These are phyloP conservation scores for Mungos mungo DNA, from an alignment of 2,113 vertebrate genomes.

Conservation along the genomic window DNA sequence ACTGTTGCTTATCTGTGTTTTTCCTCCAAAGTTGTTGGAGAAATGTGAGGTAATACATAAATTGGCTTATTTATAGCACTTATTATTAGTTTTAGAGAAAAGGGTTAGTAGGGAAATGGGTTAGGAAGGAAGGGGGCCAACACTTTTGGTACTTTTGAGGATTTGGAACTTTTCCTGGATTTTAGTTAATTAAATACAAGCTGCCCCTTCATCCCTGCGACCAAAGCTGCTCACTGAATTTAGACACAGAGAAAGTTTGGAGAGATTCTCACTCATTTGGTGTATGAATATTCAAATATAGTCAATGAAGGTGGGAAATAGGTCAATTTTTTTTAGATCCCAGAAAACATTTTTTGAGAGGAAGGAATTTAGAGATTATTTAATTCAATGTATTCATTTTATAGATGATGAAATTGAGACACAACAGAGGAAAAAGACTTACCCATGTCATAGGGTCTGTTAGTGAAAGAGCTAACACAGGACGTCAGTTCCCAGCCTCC, in stretches of 20 bases:
- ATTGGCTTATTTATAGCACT: background rate
- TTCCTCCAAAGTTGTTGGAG: background rate
- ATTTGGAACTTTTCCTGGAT: background rate
- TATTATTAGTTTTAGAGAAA: background rate
- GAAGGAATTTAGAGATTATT: background rate
- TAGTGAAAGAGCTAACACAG: background rate
- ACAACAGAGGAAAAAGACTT: background rate
- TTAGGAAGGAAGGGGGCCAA: background rate
- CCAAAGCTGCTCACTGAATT: background rate
- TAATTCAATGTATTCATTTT: background rate
- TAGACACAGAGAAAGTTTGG: background rate
- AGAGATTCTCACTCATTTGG: background rate
- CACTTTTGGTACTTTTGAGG: background rate
- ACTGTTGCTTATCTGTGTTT: background rate
- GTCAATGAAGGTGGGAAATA: background rate
- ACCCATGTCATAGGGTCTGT: background rate
- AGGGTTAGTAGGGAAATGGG: background rate
- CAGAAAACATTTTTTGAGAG: background rate
- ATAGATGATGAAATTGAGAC: background rate
- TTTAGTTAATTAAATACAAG: background rate
- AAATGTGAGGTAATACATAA: background rate
- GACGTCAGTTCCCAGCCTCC: background rate
- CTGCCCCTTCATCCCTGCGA: background rate
- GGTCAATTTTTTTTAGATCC: background rate
- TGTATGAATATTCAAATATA: background rate